Conservation (phyloP, 2,888 invertebrate genomes). For the Ceramica pisi region DNA sequence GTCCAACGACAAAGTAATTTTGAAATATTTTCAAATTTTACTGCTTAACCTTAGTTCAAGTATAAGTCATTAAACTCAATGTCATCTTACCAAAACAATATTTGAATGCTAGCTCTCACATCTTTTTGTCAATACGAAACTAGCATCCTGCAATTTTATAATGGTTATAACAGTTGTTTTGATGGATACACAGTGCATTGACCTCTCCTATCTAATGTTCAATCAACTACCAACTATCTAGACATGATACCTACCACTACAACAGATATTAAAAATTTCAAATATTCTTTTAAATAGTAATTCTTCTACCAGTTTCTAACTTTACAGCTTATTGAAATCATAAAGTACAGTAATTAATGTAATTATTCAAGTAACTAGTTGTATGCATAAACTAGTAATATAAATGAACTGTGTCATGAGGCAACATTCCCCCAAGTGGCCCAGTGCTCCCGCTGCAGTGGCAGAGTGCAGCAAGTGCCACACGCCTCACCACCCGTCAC, state of each 20-base stretch:
- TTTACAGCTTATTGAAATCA: slow-evolving; percentile 3
- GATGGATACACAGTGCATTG: slow-evolving; percentile 11
- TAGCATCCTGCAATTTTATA: slow-evolving; percentile 7
- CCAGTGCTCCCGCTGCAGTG: background rate
- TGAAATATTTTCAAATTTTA: slow-evolving; percentile 9
- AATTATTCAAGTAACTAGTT: slow-evolving; percentile 25
- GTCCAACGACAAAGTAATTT: background rate
- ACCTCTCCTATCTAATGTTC: slow-evolving; percentile 12
- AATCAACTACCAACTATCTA: background rate
- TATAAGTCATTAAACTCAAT: slow-evolving; percentile 31
- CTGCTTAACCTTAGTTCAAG: slow-evolving; percentile 32
- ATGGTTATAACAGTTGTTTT: slow-evolving; percentile 1
- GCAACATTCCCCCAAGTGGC: slow-evolving; percentile 15
- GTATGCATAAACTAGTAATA: background rate
- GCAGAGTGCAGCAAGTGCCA: background rate
- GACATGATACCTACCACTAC: background rate
- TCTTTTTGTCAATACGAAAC: background rate
- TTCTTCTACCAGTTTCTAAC: slow-evolving; percentile 10
- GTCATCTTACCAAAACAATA: slow-evolving; percentile 28
- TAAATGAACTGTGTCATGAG: slow-evolving; percentile 8
- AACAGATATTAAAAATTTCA: background rate
- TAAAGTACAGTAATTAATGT: slow-evolving; percentile 16
- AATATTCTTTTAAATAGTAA: slow-evolving; percentile 9
- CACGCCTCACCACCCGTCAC: background rate
- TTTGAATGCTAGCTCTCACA: background rate